These are phyloP conservation scores for Eciton burchellii DNA, from an alignment of 1,140 invertebrate species.

Conservation along the genomic window DNA sequence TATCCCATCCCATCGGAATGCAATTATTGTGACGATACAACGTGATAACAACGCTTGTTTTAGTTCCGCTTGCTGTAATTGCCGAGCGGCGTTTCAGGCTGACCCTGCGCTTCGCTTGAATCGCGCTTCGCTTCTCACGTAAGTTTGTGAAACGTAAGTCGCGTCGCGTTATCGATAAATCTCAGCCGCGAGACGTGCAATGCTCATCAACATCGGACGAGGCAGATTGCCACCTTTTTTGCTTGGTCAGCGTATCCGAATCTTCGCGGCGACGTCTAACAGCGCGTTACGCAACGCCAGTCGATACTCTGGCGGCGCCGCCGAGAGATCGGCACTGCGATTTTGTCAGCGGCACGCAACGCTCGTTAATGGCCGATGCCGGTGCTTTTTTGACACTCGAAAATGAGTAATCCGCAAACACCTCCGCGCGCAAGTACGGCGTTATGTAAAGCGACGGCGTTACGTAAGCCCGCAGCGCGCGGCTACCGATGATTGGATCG, in stretches of 20 bases:
- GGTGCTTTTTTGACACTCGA: slow-evolving; percentile 48
- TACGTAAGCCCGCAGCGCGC: slow-evolving; percentile 16
- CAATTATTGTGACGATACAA: too few species aligned
- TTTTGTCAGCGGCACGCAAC: slow-evolving; percentile 44
- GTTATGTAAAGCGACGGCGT: slow-evolving; percentile 11
- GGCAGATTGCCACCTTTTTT: slow-evolving; percentile 44
- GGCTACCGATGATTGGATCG: slow-evolving; percentile 11
- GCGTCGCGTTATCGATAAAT: not conserved
- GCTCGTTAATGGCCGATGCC: slow-evolving; percentile 32
- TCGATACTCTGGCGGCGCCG: slow-evolving; percentile 28
- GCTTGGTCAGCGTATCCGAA: slow-evolving; percentile 46
- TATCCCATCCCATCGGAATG: not conserved
- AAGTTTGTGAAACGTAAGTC: not conserved
- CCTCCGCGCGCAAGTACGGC: too few species aligned
- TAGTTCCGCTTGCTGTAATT: not conserved
- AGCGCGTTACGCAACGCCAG: slow-evolving; percentile 27
- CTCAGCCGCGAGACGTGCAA: slow-evolving; percentile 41
- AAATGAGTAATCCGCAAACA: slow-evolving; percentile 42
- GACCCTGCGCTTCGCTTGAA: not conserved
- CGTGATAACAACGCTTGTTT: slow-evolving; percentile 12
- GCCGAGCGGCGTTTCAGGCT: not conserved
- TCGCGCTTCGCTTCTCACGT: slow-evolving; percentile 1
- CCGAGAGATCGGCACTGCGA: slow-evolving; percentile 20
- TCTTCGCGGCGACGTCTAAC: slow-evolving; percentile 42
- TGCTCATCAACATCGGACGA: slow-evolving; percentile 43